A percentile compares a stretch with the other conserved stretches of the same genome.
Conservation (phyloP, 2,113 vertebrate genomes). For the Carettochelys insculpta region DNA sequence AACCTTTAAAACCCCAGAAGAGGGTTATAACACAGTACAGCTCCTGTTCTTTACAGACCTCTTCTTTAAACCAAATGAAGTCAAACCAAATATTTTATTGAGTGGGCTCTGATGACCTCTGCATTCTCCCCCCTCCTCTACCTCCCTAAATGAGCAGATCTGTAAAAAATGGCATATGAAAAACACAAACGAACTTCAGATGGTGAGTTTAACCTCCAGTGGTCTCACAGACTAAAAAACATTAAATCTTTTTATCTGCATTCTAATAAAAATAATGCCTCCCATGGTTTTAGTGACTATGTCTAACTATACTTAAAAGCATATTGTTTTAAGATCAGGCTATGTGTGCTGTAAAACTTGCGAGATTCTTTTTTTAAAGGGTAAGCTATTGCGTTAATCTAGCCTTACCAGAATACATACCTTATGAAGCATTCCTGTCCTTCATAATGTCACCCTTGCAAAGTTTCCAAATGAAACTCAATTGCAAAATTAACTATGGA, state of each 20-base stretch:
- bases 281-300: slow-evolving; percentile 63
- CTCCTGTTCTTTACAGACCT: slow-evolving; percentile 49
- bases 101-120: slow-evolving; percentile 75
- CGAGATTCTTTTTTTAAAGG: background rate
- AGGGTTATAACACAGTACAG: slow-evolving; percentile 34
- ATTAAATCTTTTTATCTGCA: slow-evolving; percentile 76
- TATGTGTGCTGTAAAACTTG: background rate
- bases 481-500: background rate
- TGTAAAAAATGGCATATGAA: slow-evolving; percentile 44
- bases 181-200: slow-evolving; percentile 81
- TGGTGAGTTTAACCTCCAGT: slow-evolving; percentile 77
- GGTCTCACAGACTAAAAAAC: slow-evolving; percentile 63
- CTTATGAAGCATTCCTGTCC: background rate
- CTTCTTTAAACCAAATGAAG: slow-evolving; percentile 65
- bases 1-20: slow-evolving; percentile 14
- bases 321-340: slow-evolving; percentile 60
- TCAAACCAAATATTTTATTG: slow-evolving; percentile 73
- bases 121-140: slow-evolving; percentile 50
- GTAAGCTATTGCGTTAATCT: slow-evolving; percentile 21
- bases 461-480: background rate
- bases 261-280: slow-evolving; percentile 78
- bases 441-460: background rate
- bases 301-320: slow-evolving; percentile 53
- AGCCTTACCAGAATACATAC: background rate
- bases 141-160: slow-evolving; percentile 71